phyloP scores from a whole-genome alignment of 1,140 invertebrate species.

The Nautilus pompilius region DNA sequence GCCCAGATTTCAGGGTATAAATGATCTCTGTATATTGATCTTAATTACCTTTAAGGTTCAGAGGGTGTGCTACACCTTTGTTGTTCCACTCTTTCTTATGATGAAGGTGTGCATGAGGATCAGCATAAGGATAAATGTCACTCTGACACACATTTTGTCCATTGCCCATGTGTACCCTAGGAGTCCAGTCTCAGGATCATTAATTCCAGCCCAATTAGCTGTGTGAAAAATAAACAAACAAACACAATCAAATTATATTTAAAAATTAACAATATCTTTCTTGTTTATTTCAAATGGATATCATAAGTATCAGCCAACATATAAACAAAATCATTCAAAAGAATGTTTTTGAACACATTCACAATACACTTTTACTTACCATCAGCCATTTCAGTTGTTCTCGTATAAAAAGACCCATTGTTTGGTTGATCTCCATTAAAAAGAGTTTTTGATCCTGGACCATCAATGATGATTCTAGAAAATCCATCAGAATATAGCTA shows the following conservation, averaged over 20 bases:
- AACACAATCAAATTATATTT: no score
- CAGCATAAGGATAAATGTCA: slow-evolving; percentile 23
- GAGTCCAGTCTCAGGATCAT: slow-evolving; percentile 32
- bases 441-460: slow-evolving; percentile 20
- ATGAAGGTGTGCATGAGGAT: slow-evolving; percentile 31
- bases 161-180: slow-evolving; percentile 26
- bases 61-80: no score
- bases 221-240: not conserved
- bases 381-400: no score
- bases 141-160: slow-evolving; percentile 21
- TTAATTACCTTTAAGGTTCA: no score
- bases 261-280: not conserved
- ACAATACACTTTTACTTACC: no score
- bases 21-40: no score
- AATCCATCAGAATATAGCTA: no score
- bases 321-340: no score
- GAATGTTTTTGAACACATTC: no score
- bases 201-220: slow-evolving; percentile 39
- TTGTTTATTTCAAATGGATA: no score
- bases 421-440: slow-evolving; percentile 32
- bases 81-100: slow-evolving; percentile 33
- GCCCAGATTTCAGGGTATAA: no score
- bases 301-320: no score
- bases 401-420: slow-evolving; percentile 19
- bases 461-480: slow-evolving; percentile 30